phyloP scores from a whole-genome alignment of 2,113 vertebrate genomes.

The Lipophrys pholis region DNA sequence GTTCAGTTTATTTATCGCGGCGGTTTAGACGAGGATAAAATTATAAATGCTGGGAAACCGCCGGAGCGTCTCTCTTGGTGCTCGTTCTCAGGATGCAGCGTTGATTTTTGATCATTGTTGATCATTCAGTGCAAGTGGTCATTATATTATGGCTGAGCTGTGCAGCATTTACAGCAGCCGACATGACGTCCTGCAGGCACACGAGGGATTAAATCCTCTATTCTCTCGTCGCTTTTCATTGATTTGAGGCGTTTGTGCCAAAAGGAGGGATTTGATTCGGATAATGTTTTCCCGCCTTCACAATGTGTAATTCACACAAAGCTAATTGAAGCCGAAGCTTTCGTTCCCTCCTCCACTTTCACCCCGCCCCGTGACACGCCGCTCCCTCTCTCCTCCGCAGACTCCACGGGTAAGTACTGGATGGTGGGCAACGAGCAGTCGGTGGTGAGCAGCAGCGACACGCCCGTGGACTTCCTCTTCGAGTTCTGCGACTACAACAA shows the following conservation, averaged over 20 bases:
- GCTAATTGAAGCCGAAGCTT: constrained; percentile 10
- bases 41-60: too few species aligned
- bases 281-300: constrained; percentile 15
- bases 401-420: constrained; percentile 98
- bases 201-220: constrained; percentile 34
- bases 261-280: constrained; percentile 42
- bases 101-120: too few species aligned
- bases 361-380: too few species aligned
- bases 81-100: too few species aligned
- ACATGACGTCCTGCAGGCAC: constrained; percentile 25
- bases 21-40: too few species aligned
- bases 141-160: too few species aligned
- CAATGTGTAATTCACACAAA: constrained; percentile 24
- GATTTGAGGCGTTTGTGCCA: constrained; percentile 5
- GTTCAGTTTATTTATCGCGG: neutral
- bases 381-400: constrained; percentile 73
- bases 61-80: too few species aligned
- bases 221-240: constrained; percentile 8
- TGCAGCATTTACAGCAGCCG: too few species aligned
- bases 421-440: constrained; percentile 92
- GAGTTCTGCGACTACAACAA: constrained; percentile 99
- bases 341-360: constrained; percentile 30
- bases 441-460: constrained; percentile 95
- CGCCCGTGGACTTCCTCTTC: constrained; percentile 94
- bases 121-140: too few species aligned